phyloP scores from a whole-genome alignment of 2,888 invertebrate genomes.

The Heteropelma amictum region DNA sequence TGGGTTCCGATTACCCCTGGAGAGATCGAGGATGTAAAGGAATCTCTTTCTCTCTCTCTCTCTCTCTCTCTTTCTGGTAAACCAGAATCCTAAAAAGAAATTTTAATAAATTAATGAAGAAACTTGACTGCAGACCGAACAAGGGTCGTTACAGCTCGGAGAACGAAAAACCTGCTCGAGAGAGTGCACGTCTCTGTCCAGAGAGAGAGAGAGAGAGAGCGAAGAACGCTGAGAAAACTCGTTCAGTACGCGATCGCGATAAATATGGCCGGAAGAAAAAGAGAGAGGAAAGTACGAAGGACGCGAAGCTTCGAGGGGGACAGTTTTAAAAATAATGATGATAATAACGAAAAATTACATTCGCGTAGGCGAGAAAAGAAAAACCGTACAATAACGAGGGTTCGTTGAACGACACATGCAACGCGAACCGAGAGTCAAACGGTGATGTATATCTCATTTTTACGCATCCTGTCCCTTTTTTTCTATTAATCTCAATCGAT shows the following conservation, averaged over 20 bases:
- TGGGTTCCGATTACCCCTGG: constrained; percentile 25
- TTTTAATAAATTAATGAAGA: constrained; percentile 1
- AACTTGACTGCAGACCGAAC: constrained; percentile 6
- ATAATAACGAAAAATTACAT: constrained; percentile 10
- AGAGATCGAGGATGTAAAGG: constrained; percentile 26
- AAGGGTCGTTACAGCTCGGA: constrained; percentile 31
- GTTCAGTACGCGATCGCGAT: constrained; percentile 9
- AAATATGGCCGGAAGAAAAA: neutral
- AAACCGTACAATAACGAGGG: constrained; percentile 17
- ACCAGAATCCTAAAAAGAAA: constrained; percentile 18
- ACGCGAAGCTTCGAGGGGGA: constrained; percentile 1
- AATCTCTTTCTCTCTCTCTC: no score
- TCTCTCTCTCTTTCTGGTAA: no score
- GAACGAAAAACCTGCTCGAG: constrained; percentile 39
- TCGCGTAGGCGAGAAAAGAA: constrained; percentile 12
- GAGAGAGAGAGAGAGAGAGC: constrained; percentile 2
- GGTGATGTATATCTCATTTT: neutral
- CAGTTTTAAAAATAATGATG: neutral
- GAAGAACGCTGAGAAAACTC: constrained; percentile 28
- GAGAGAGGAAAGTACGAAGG: constrained; percentile 31
- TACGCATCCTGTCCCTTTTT: no score
- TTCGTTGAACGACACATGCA: constrained; percentile 27
- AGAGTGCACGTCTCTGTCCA: constrained; percentile 37
- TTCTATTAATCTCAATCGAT: constrained; percentile 3
- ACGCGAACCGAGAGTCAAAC: neutral